These are phyloP conservation scores for Albula glossodonta DNA, from an alignment of 2,113 vertebrate genomes.

Conservation along the genomic window DNA sequence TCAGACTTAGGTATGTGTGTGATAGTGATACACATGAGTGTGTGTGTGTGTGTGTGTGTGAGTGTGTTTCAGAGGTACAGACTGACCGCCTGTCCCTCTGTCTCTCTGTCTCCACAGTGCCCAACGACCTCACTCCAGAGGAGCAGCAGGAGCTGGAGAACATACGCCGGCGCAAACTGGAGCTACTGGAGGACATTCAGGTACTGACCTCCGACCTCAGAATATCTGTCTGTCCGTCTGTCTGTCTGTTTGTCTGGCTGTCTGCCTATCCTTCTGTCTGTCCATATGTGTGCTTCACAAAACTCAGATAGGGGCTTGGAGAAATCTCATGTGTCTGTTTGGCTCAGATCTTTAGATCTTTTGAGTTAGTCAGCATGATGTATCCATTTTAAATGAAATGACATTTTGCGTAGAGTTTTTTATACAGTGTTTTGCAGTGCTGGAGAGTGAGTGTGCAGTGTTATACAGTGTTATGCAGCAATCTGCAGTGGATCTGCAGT, in stretches of 20 bases:
- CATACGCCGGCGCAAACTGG: constrained; percentile 91
- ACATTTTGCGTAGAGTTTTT: not conserved
- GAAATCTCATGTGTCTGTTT: not conserved
- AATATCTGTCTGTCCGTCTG: not conserved
- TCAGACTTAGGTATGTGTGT: not conserved
- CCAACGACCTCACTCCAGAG: constrained; percentile 91
- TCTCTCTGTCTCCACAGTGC: constrained; percentile 66
- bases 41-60: not conserved
- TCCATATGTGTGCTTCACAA: not conserved
- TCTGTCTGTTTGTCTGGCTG: not conserved
- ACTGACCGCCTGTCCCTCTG: constrained; percentile 18
- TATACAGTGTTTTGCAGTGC: no score
- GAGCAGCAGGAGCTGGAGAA: constrained; percentile 93
- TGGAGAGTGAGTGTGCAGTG: not conserved
- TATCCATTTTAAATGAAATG: not conserved
- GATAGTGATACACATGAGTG: not conserved
- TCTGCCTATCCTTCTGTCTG: not conserved
- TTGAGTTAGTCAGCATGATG: not conserved
- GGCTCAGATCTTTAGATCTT: not conserved
- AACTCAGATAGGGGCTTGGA: not conserved
- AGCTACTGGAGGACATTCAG: constrained; percentile 92
- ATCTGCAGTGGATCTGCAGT: not conserved
- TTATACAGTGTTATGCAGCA: not conserved
- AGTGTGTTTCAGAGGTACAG: not conserved
- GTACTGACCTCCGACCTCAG: not conserved